Evolutionary conservation across 2,113 vertebrate species (phyloP), one percentile per base, ranked within the genome.

Genomic region (Donacobius atricapilla): DNA sequence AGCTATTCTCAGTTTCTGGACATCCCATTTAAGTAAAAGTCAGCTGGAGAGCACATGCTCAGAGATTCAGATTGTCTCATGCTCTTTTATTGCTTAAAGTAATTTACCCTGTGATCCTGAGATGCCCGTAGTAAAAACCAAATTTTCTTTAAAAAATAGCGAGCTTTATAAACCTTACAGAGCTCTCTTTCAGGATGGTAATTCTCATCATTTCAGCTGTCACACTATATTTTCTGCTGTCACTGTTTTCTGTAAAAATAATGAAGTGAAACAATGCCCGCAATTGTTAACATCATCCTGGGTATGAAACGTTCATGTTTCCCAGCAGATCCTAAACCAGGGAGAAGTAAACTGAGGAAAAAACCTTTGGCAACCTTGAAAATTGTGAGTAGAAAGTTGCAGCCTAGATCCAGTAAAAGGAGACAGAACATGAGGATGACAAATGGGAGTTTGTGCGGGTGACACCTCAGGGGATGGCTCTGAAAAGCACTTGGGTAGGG

Each of bases 181-280:
- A 94, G 42, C 16, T 90, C 60, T 83, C 82, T 90, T 96, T 94
- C 50, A 88, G 71, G 85, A 86, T 0, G 5, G 35, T 73, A 73
- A 75, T 88, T 92, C 71, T 92, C 64, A 68, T 81, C 7, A 40
- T 90, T 95, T 83, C 54, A 90, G 33, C 72, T 92, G 92, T 90
- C 92, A 88, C 37, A 42, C 24, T 11, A 2, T 84, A 96, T 96
- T 95, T 93, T 89, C 53, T 85, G 89, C 81, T 83, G 81, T 89
- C 60, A 22, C 57, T 90, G 19, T 44, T 95, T 91, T 91, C 88
- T 83, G 64, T 77, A 83, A 81, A 91, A 89, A 83, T 69, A 65
- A 82, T 42, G 71, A 90, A 93, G 71, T 33, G 51, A 95, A 95
- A 71, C 23, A 71, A 70, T 51, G 50, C 48, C 76, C 9, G 4